Conservation (phyloP, 2,797 vertebrate genomes). For the Thamnophis elegans region DNA sequence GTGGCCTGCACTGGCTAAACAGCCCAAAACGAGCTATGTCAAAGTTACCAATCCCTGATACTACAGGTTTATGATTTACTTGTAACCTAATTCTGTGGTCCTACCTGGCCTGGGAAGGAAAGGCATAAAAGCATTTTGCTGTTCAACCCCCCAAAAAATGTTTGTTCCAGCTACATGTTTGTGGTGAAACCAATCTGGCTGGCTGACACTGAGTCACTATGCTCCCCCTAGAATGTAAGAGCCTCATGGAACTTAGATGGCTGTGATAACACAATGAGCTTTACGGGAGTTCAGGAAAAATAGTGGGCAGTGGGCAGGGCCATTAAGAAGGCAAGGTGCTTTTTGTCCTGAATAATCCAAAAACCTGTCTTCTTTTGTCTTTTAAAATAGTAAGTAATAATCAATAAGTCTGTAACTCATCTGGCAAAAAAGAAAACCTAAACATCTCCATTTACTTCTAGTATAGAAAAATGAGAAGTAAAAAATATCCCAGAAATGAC, state of each 20-base stretch:
- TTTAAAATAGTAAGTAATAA: not conserved
- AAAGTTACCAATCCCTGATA: not conserved
- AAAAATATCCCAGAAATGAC: not conserved
- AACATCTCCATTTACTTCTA: not conserved
- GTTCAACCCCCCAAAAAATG: not conserved
- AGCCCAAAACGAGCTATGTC: not conserved
- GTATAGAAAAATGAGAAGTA: not conserved
- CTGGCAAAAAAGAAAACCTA: not conserved
- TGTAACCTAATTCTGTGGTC: not conserved
- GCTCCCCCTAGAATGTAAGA: not conserved
- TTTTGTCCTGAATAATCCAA: not conserved
- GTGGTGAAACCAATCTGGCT: not conserved
- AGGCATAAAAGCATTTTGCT: not conserved
- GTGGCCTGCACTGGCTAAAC: not conserved
- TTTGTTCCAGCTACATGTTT: not conserved
- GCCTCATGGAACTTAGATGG: not conserved
- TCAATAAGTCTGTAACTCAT: not conserved
- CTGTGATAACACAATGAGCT: not conserved
- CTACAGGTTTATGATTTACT: not conserved
- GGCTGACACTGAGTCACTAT: not conserved
- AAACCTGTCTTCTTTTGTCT: not conserved
- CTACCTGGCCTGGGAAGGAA: not conserved
- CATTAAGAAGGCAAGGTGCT: accelerated
- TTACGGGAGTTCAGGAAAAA: not conserved
- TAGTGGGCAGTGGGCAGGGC: not conserved